Percentiles rank a stretch among this genome's conserved stretches.
phyloP scores from a whole-genome alignment of 2,113 vertebrate species.

The Piaya cayana region DNA sequence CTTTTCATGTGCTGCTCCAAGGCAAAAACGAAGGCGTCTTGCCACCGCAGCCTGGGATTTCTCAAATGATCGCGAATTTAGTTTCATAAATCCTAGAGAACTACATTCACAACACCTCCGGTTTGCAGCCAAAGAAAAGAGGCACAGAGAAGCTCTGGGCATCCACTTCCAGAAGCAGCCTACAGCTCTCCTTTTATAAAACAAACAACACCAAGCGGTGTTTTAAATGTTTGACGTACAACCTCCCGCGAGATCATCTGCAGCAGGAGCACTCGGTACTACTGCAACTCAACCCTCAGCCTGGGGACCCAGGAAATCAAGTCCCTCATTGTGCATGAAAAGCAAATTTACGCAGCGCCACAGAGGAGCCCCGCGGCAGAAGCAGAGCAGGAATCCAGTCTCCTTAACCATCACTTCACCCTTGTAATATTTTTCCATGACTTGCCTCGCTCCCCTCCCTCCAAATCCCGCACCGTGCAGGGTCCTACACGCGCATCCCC shows the following conservation, averaged over 20 bases:
- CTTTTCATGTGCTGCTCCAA: background rate
- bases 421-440: background rate
- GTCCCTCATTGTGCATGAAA: background rate
- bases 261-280: background rate
- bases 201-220: background rate
- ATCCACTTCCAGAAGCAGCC: background rate
- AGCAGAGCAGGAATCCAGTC: background rate
- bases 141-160: background rate
- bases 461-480: background rate
- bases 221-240: background rate
- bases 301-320: constrained; percentile 24
- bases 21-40: background rate
- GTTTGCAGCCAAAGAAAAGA: background rate
- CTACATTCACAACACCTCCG: background rate
- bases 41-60: background rate
- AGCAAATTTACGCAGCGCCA: background rate
- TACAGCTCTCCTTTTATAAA: constrained; percentile 19
- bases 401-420: background rate
- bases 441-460: background rate
- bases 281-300: constrained; percentile 8
- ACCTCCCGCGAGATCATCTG: constrained; percentile 19
- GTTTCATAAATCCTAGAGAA: constrained; percentile 24
- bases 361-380: background rate
- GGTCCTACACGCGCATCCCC: background rate
- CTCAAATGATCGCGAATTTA: background rate